Evolutionary conservation across 2,113 vertebrate species (phyloP), one percentile per base, ranked within the genome.

Genomic region (Proterorhinus semilunaris): DNA sequence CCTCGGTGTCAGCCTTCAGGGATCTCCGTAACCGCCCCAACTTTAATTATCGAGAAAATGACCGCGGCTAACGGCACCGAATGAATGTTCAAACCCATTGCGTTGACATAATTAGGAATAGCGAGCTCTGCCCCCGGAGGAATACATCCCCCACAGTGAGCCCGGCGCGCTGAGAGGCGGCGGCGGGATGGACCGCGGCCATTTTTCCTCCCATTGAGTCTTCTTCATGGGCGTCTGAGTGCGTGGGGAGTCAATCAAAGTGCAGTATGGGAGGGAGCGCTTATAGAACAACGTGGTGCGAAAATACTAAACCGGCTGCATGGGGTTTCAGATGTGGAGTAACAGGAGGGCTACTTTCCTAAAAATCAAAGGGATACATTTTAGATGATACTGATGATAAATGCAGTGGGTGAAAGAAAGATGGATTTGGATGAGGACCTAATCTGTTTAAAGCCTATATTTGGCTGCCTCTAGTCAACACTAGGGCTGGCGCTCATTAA

Each of bases 41-140:
- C 74, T 79, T 87, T 88, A 83, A 88, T 90, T 85, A 90, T 86
- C 83, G 79, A 89, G 59, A 53, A 79, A 83, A 75, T 63, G 74
- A 78, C 66, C 66, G 61, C 65, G 74, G 83, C 73, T 89, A 86
- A 86, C 79, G 77, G 80, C 65, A 72, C 67, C 8, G 85, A 88
- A 81, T 83, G 81, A 83, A 83, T 46, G 71, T 78, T 62, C 76
- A 81, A 85, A 88, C 83, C 82, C 77, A 78, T 67, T 82, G 81
- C 78, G 75, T 48, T 82, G 83, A 82, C 84, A 81, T 89, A 69
- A 89, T 87, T 84, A 83, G 80, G 81, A 82, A 84, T 55, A 61
- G 75, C 48, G 57, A 89, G 81, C 85, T 87, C 85, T 84, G 27
- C 27, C 76, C 81, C 83, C 67, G 6, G 79, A 72, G 83, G 71